A percentile compares a stretch with the other conserved stretches of the same genome.
Conservation (phyloP, 1,140 invertebrate genomes). For the Zaprionus gabonicus region DNA sequence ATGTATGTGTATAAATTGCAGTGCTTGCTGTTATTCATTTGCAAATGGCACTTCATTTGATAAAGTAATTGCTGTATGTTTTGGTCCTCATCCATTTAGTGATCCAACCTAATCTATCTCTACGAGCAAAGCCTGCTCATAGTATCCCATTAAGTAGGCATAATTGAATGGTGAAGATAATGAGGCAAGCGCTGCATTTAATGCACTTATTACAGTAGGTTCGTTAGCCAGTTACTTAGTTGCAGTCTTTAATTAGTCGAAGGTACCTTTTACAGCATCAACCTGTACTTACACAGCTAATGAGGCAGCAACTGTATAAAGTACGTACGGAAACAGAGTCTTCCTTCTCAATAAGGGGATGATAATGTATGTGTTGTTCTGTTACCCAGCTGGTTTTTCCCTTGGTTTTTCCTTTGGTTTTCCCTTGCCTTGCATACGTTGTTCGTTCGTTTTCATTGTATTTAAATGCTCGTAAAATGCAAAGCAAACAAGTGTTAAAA, state of each 20-base stretch:
- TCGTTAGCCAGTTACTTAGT: not conserved
- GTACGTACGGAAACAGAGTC: not conserved
- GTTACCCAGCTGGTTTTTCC: not conserved
- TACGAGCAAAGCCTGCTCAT: not conserved
- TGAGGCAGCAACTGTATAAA: not conserved
- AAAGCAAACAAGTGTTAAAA: slow-evolving; percentile 75
- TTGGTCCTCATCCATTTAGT: slow-evolving; percentile 27
- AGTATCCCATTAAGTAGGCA: not conserved
- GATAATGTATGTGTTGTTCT: not conserved
- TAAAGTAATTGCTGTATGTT: slow-evolving; percentile 67
- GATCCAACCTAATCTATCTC: not conserved
- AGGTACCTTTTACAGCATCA: not conserved
- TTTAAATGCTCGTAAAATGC: slow-evolving; percentile 71
- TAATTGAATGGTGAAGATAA: not conserved
- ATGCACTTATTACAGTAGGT: not conserved
- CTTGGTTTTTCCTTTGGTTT: slow-evolving; percentile 1
- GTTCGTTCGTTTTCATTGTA: slow-evolving; percentile 54
- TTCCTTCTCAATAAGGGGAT: not conserved
- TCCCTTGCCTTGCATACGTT: slow-evolving; percentile 16
- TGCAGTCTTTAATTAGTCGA: not conserved
- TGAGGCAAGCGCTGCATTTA: not conserved
- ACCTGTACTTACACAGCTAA: not conserved
- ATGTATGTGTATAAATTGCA: not conserved
- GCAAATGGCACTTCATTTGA: slow-evolving; percentile 61
- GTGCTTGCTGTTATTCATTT: slow-evolving; percentile 60